These are phyloP conservation scores for Alethe diademata DNA, from an alignment of 2,113 vertebrate species.

Conservation along the genomic window DNA sequence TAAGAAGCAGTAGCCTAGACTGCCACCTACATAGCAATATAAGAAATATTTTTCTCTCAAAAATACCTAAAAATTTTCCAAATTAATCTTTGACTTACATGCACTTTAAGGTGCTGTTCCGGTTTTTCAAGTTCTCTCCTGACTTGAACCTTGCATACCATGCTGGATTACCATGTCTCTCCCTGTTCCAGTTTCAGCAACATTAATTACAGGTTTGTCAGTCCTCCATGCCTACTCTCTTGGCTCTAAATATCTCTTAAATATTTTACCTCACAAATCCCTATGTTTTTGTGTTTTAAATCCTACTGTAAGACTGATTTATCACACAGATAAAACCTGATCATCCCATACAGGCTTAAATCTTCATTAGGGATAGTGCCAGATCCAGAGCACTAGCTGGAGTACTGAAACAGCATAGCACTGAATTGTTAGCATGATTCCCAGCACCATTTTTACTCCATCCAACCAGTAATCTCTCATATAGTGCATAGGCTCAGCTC, in stretches of 20 bases:
- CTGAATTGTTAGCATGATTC: background rate
- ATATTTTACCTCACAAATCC: background rate
- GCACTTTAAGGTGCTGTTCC: background rate
- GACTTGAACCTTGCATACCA: background rate
- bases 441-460: background rate
- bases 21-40: background rate
- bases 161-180: background rate
- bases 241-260: background rate
- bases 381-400: background rate
- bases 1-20: background rate
- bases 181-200: background rate
- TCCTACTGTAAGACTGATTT: background rate
- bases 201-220: background rate
- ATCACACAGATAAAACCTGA: background rate
- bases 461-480: background rate
- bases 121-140: background rate
- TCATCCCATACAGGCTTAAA: background rate
- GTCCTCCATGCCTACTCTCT: background rate
- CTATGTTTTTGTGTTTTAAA: background rate
- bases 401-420: background rate
- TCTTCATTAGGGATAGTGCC: background rate
- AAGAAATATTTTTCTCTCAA: background rate
- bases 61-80: background rate
- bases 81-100: background rate
- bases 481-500: rapidly evolving